Evolutionary conservation across 2,888 invertebrate genomes (phyloP), one percentile per base, ranked within the genome.

Genomic region (Phengaris alcon): DNA sequence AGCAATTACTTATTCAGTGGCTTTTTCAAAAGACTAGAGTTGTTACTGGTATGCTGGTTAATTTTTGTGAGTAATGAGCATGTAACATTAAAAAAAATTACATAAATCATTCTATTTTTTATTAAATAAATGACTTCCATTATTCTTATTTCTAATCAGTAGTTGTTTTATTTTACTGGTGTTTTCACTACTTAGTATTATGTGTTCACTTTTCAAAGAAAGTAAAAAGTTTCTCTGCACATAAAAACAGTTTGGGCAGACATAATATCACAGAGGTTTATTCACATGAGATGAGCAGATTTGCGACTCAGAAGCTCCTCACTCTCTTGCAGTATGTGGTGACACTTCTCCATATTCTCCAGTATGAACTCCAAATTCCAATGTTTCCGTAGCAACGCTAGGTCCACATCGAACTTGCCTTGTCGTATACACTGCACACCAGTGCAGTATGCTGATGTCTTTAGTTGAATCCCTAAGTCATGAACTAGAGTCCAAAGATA

Each of bases 371-470:
- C 91, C 59, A 98, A 82, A 72, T 93, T 94, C 97, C 98, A 98
- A 81, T 98, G 96, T 86, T 98, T 97, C 59, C 95, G 91, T 35
- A 99, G 88, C 22, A 99, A 88, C 0, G 98, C 96, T 81, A 96
- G 93, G 0, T 97, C 94, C 4, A 97, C 83, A 5, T 94, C 94
- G 85, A 99, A 99, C 82, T 96, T 95, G 44, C 98, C 98, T 82
- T 97, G 96, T 70, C 97, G 94, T 15, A 97, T 94, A 84, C 98
- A 97, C 78, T 97, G 96, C 8, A 99, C 92, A 10, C 95, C 95
- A 0, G 95, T 95, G 84, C 98, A 97, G 79, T 97, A 95, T 0
- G 99, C 99, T 0, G 95, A 95, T 2, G 96, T 95, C 81, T 96
- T 96, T 59, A 98, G 85, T 83, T 96, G 95, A 0, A 97, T 85